phyloP scores from a whole-genome alignment of 1,140 invertebrate genomes.

The Drosophila tristis region DNA sequence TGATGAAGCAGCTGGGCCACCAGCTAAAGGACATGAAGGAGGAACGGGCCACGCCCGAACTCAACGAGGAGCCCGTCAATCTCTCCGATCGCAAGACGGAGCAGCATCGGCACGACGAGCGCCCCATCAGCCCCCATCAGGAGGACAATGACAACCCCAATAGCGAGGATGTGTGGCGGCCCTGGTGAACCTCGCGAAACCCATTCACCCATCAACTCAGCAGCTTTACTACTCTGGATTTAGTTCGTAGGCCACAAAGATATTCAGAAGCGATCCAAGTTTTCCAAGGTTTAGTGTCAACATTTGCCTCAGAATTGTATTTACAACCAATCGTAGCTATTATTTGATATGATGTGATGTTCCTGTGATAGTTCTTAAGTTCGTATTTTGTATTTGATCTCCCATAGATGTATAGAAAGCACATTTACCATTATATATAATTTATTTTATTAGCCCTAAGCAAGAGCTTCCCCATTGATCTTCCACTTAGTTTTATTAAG shows the following conservation, averaged over 20 bases:
- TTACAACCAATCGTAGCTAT: conserved; percentile 18
- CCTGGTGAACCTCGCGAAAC: conserved; percentile 53
- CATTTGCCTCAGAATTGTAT: conserved; percentile 49
- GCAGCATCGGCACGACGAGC: conserved; percentile 5
- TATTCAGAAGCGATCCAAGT: conserved; percentile 45
- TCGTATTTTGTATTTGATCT: conserved; percentile 66
- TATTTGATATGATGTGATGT: conserved; percentile 71
- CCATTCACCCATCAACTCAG: conserved; percentile 12
- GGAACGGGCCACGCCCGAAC: conserved; percentile 28
- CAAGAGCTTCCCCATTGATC: conserved; percentile 61
- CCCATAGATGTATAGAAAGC: conserved; percentile 48
- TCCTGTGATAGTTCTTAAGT: conserved; percentile 82
- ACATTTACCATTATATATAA: conserved; percentile 28
- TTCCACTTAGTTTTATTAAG: conserved; percentile 51
- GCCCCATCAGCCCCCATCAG: conserved; percentile 25
- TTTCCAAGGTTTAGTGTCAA: conserved; percentile 61
- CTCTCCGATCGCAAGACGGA: conserved; percentile 37
- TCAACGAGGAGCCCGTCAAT: conserved; percentile 53
- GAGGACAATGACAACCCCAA: conserved; percentile 34
- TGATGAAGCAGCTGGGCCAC: conserved; percentile 85
- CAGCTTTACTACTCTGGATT: conserved; percentile 70
- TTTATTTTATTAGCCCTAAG: conserved; percentile 35
- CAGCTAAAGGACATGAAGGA: conserved; percentile 77
- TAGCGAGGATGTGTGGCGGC: conserved; percentile 79
- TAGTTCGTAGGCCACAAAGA: conserved; percentile 36